Conservation (phyloP, 2,888 invertebrate genomes). For the Agrotis segetum region DNA sequence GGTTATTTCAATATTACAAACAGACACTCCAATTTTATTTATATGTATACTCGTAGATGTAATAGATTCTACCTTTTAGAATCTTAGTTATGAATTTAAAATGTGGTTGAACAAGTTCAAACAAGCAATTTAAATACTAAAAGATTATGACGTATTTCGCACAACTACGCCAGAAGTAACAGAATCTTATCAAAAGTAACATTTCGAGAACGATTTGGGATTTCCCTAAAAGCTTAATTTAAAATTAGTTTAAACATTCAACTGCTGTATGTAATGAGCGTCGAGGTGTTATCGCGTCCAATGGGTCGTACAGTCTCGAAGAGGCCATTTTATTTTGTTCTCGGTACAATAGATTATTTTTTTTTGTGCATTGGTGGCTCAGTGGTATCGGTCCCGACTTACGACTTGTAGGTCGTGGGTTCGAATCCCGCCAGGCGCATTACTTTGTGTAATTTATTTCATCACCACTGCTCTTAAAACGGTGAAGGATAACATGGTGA, state of each 20-base stretch:
- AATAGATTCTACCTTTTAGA: too few species aligned
- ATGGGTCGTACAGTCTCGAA: constrained; percentile 21
- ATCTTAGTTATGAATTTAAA: background rate
- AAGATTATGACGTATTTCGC: constrained; percentile 1
- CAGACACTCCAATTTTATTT: too few species aligned
- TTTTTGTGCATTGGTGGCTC: too few species aligned
- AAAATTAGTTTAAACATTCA: constrained; percentile 26
- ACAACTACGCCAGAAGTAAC: constrained; percentile 6
- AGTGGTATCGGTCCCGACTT: too few species aligned
- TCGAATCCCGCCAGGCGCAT: too few species aligned
- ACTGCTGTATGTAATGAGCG: constrained; percentile 27
- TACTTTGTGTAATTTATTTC: too few species aligned
- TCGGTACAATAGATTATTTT: too few species aligned
- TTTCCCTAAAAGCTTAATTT: constrained; percentile 31
- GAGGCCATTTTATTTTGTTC: constrained; percentile 21
- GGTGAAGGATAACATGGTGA: too few species aligned
- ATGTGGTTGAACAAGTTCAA: background rate
- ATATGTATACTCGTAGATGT: too few species aligned
- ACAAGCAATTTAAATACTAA: background rate
- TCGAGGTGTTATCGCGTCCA: constrained; percentile 35
- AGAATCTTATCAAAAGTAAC: constrained; percentile 21
- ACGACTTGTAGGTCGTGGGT: too few species aligned
- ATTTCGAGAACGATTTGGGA: constrained; percentile 1
- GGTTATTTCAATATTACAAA: too few species aligned
- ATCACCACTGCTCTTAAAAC: too few species aligned